These are phyloP conservation scores for Macrophya annulata DNA, from an alignment of 2,888 invertebrate genomes.

Conservation along the genomic window DNA sequence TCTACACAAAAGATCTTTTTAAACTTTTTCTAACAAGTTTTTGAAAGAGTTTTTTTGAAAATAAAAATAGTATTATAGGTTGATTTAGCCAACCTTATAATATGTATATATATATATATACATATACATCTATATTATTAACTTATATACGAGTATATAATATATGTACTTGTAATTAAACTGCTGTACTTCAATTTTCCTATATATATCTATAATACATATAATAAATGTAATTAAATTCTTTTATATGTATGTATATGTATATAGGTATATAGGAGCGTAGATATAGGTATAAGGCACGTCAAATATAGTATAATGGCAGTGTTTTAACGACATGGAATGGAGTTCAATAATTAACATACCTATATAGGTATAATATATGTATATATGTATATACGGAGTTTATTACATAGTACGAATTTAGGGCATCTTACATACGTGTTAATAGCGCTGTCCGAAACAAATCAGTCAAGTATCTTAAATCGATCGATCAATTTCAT, in stretches of 20 bases:
- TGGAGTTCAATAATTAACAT: constrained; percentile 23
- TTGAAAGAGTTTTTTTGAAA: no score
- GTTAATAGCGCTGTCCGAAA: neutral
- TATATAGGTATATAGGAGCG: neutral
- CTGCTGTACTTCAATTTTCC: neutral
- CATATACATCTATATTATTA: neutral
- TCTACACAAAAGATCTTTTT: no score
- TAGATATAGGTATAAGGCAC: neutral
- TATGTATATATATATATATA: neutral
- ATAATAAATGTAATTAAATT: constrained; percentile 17
- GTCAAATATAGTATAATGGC: constrained; percentile 16
- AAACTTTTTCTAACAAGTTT: no score
- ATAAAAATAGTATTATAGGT: no score
- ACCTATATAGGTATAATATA: neutral
- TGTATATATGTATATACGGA: neutral
- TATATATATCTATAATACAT: neutral
- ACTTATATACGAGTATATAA: neutral
- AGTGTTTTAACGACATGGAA: constrained; percentile 27
- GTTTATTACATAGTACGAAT: neutral
- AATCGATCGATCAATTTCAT: neutral
- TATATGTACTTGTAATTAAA: neutral
- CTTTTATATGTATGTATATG: neutral
- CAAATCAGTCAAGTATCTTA: neutral
- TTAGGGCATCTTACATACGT: neutral
- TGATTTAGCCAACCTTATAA: no score